Conservation (phyloP, 2,888 invertebrate genomes). For the Perithous albicinctus region DNA sequence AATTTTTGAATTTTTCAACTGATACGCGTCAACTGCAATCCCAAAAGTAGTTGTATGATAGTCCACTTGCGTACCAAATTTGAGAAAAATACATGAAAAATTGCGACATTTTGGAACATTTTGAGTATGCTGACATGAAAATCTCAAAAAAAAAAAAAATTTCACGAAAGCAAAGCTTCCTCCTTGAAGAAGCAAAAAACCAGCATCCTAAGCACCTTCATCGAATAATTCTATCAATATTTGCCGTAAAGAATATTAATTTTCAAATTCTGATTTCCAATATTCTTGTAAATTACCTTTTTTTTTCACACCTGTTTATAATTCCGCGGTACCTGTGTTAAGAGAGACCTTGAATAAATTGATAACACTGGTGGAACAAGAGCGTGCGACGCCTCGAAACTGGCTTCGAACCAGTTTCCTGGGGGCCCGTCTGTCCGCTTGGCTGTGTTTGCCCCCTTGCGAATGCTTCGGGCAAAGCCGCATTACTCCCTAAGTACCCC, state of each 20-base stretch:
- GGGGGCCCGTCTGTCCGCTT: constrained; percentile 26
- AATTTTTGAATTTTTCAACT: no score
- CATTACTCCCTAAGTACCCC: constrained; percentile 78
- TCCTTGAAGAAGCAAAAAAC: no score
- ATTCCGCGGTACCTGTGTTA: background rate
- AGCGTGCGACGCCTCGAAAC: constrained; percentile 70
- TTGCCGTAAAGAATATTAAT: background rate
- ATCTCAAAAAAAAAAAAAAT: no score
- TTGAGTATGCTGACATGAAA: no score
- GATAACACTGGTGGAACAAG: background rate
- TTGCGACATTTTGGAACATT: no score
- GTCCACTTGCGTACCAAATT: no score
- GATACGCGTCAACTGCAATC: no score
- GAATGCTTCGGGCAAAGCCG: constrained; percentile 74
- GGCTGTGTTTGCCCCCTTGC: constrained; percentile 36
- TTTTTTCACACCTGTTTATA: background rate
- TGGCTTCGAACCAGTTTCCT: constrained; percentile 73
- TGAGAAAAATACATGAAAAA: no score
- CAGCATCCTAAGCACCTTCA: background rate
- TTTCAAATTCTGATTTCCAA: background rate
- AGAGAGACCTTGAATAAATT: constrained; percentile 9
- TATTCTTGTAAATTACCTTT: background rate
- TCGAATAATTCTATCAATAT: background rate
- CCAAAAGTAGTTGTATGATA: no score
- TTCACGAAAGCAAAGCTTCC: no score